phyloP scores from a whole-genome alignment of 2,797 vertebrate genomes.

The Pantherophis alleghaniensis region DNA sequence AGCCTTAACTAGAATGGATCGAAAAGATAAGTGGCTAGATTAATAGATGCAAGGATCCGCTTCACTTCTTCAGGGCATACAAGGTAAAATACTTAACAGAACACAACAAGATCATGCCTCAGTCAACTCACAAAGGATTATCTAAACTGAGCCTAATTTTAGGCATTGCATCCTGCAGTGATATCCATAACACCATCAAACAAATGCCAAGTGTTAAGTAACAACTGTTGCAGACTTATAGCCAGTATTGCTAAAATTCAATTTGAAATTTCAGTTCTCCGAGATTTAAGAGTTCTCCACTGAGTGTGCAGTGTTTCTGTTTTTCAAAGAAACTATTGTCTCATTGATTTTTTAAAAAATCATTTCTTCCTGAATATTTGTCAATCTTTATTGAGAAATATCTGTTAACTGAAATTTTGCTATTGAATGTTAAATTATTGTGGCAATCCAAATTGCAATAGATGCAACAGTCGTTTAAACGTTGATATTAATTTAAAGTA shows the following conservation, averaged over 20 bases:
- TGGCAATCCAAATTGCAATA: constrained; percentile 25
- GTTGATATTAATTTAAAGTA: neutral
- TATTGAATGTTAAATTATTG: constrained; percentile 12
- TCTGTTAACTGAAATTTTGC: constrained; percentile 8
- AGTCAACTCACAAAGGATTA: neutral
- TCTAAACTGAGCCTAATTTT: neutral
- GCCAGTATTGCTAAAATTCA: neutral
- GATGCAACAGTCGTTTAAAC: neutral
- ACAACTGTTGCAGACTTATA: neutral
- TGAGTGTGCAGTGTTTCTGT: neutral
- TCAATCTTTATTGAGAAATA: neutral
- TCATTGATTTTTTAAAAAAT: neutral
- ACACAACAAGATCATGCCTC: neutral
- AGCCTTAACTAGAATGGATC: neutral
- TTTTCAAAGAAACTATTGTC: neutral
- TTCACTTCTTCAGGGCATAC: neutral
- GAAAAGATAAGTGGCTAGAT: neutral
- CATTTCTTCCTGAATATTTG: neutral
- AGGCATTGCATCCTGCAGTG: neutral
- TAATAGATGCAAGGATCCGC: neutral
- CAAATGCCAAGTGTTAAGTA: neutral
- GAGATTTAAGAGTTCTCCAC: neutral
- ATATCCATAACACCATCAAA: neutral
- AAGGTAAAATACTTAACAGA: neutral
- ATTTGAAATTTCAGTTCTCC: neutral